phyloP scores from a whole-genome alignment of 2,113 vertebrate species.

The Gopherus evgoodei region DNA sequence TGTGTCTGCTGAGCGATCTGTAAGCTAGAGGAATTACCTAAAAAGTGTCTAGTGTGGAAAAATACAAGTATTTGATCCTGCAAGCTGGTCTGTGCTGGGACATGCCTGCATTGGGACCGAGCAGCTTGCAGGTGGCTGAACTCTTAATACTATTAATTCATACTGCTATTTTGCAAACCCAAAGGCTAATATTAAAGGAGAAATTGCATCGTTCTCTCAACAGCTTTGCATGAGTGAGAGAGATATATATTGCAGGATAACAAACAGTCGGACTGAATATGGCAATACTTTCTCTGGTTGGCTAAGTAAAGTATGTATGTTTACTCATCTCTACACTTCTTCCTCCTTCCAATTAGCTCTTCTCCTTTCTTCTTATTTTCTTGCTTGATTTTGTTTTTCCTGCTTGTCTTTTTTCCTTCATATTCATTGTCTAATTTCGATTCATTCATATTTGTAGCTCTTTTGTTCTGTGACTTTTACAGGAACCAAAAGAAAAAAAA shows the following conservation, averaged over 20 bases:
- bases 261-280: not conserved
- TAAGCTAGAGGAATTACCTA: not conserved
- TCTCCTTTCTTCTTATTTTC: not conserved
- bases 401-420: not conserved
- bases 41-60: not conserved
- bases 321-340: not conserved
- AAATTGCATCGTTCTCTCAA: not conserved
- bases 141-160: not conserved
- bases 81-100: not conserved
- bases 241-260: not conserved
- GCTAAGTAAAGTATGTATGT: not conserved
- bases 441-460: not conserved
- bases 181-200: not conserved
- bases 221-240: not conserved
- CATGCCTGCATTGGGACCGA: not conserved
- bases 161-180: not conserved
- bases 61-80: not conserved
- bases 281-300: not conserved
- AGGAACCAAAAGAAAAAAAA: not conserved
- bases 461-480: not conserved
- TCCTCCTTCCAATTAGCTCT: slow-evolving; percentile 5
- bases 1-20: not conserved
- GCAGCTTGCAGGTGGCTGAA: not conserved
- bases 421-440: not conserved
- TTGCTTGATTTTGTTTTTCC: not conserved